Base-by-base conservation (phyloP, 2,797 vertebrate genomes). In the Podargus strigoides region DNA sequence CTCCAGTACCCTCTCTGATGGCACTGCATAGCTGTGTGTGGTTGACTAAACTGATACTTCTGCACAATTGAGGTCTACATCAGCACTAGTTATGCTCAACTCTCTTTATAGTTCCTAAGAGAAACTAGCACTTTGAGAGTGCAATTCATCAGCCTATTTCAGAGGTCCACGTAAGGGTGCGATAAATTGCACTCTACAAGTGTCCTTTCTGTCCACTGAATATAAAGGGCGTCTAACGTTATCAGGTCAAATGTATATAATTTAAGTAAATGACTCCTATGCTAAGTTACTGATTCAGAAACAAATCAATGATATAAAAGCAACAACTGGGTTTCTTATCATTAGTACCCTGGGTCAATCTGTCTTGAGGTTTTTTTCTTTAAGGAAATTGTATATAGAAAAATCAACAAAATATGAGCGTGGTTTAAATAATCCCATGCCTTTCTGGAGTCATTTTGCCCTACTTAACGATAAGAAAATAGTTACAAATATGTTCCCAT, bases 401-500 rank as follows among this genome's bases (percentile, higher is more conserved):
- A 91, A 89, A 89, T 39, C 46, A 90, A 68, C 41, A 77, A 92
- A 88, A 73, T 56, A 37, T 4, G 26, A 78, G 16, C 8, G 47
- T 78, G 10, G 13, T 90, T 95, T 92, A 92, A 90, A 87, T 80
- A 93, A 87, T 58, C 18, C 26, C 27, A 41, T 83, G 49, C 30
- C 22, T 91, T 93, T 87, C 46, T 92, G 37, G 34, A 90, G 41
- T 86, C 2, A 79, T 76, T 95, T 91, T 91, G 42, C 73, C 66
- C 69, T 79, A 86, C 42, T 81, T 66, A 73, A 32, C 1, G 2
- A 52, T 86, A 88, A 91, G 76, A 84, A 94, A 95, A 92, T 75
- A 93, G 76, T 86, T 89, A 94, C 66, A 92, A 95, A 88, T 93
- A 73, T 75, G 47, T 88, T 95, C 55, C 76, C 22, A 41, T 78